A percentile compares a stretch with the other conserved stretches of the same genome.
These are phyloP conservation scores for Dascillus cervinus DNA, from an alignment of 2,888 invertebrate species.

Conservation along the genomic window DNA sequence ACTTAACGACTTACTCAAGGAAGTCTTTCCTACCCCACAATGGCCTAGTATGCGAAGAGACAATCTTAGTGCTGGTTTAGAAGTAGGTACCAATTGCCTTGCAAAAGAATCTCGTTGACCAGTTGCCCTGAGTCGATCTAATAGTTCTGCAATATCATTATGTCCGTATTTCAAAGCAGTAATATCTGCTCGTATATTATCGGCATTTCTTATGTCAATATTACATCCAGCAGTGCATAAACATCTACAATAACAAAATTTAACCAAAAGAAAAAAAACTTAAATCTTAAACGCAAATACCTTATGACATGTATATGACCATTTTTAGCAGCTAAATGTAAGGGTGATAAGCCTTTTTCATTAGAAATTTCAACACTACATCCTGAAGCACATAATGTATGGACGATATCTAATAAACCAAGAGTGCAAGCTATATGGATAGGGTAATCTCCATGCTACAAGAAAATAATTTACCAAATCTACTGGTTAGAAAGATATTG, in stretches of 20 bases:
- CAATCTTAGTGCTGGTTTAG: constrained; percentile 50
- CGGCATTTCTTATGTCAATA: constrained; percentile 57
- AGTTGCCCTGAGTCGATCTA: constrained; percentile 57
- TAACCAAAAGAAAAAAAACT: too few species aligned
- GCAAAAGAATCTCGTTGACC: constrained; percentile 37
- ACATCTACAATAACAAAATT: constrained; percentile 41
- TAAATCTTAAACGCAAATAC: too few species aligned
- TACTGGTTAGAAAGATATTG: too few species aligned
- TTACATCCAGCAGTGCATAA: constrained; percentile 65
- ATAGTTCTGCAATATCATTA: constrained; percentile 58
- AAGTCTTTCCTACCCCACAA: constrained; percentile 65
- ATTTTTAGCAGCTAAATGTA: constrained; percentile 64
- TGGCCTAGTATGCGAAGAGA: constrained; percentile 65
- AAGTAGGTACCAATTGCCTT: constrained; percentile 55
- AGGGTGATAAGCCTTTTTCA: constrained; percentile 52
- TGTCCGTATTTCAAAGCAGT: constrained; percentile 69
- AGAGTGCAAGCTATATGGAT: constrained; percentile 52
- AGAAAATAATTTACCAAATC: constrained; percentile 8
- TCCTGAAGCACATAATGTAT: constrained; percentile 52
- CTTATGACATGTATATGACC: constrained; percentile 65
- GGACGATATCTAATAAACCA: constrained; percentile 49
- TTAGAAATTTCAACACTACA: constrained; percentile 57
- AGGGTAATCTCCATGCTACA: constrained; percentile 51
- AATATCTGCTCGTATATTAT: constrained; percentile 67
- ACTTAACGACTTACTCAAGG: constrained; percentile 57